Conservation (phyloP, 2,888 invertebrate genomes). For the Plusia festucae region DNA sequence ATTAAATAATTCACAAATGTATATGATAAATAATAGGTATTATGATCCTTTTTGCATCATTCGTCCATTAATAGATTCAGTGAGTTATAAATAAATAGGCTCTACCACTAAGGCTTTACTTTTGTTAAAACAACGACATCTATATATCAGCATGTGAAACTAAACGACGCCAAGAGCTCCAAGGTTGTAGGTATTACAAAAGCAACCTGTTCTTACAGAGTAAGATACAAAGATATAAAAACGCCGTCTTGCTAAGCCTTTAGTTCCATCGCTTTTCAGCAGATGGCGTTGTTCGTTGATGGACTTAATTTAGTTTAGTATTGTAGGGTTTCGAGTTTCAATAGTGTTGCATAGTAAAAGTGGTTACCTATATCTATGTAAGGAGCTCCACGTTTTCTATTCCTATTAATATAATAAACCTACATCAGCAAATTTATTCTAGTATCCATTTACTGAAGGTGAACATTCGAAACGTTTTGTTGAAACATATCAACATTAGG, state of each 20-base stretch:
- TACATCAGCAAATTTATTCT: too few species aligned
- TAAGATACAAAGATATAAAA: background rate
- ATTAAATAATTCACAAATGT: too few species aligned
- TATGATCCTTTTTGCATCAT: too few species aligned
- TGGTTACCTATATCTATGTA: too few species aligned
- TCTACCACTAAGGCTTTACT: background rate
- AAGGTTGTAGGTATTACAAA: background rate
- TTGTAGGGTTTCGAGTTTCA: too few species aligned
- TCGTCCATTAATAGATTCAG: too few species aligned
- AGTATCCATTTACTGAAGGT: background rate
- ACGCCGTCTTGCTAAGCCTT: background rate
- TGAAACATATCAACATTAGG: background rate
- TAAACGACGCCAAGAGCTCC: constrained; percentile 5
- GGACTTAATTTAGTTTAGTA: background rate
- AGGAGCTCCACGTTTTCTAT: too few species aligned
- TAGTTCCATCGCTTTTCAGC: background rate
- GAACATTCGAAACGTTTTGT: background rate
- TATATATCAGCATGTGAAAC: constrained; percentile 9
- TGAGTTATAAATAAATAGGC: too few species aligned
- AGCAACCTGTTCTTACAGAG: background rate
- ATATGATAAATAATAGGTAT: too few species aligned
- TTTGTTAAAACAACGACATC: constrained; percentile 31
- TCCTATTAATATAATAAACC: too few species aligned
- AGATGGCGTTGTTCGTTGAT: background rate
- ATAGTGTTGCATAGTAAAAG: too few species aligned